Base-by-base conservation (phyloP, 2,113 vertebrate species). In the Strix aluco region DNA sequence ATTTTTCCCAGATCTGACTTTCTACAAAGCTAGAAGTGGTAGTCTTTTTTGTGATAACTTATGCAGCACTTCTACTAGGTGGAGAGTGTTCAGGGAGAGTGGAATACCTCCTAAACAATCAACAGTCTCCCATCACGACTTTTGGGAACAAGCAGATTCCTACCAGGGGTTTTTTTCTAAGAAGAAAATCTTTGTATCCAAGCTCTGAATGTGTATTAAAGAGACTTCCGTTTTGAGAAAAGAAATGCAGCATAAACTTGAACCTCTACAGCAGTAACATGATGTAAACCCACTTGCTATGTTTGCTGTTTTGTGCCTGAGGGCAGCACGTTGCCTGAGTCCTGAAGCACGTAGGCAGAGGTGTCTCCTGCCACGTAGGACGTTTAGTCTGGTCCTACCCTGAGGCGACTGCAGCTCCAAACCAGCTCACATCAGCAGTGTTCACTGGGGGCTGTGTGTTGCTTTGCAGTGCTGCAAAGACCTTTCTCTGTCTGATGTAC, bases 111-210 rank as follows among this genome's bases (percentile, higher is more conserved):
- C 54, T n/a, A 42, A 89, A 66, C 13, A 69, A 72, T 49, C 2
- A 47, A 8, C 2, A 12, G 8, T 3, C n/a, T 3, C 21, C 9
- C 4, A 12, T 7, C 0, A 1, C 25, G 47, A 47, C 10, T 95
- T 91, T 9, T 14, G 30, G 20, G 20, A 82, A 42, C 36, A 74
- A 73, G 47, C 2, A 2, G 2, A 34, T 66, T 80, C n/a, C 61
- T 12, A 38, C 7, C 11, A 61, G 32, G 42, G 20, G 2, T 16
- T 49, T 69, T 38, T 16, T 19, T 58, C 2, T n/a, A 27, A 72
- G 42, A 66, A 72, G 42, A 66, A 81, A 61, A 65, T 51, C 9
- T 36, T 42, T 38, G 9, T 46, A 32, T 7, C 34, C 23, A 42
- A 58, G 27, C 54, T 75, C 84, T 21, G 22, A 54, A 58, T 4